Percentiles rank a stretch among this genome's conserved stretches.
These are phyloP conservation scores for Melanotus villosus DNA, from an alignment of 2,888 invertebrate species.

Conservation along the genomic window DNA sequence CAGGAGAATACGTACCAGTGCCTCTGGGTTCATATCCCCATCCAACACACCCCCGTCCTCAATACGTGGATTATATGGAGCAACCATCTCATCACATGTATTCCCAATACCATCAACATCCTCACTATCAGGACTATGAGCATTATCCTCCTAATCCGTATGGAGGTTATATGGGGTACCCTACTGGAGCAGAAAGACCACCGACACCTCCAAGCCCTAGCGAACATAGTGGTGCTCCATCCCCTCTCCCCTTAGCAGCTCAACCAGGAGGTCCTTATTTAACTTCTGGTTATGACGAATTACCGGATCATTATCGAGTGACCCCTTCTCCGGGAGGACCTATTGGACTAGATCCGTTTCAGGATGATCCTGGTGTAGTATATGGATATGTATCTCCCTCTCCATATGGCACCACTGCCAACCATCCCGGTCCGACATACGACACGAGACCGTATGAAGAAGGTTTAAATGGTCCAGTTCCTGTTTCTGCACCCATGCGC, in stretches of 20 bases:
- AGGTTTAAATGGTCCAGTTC: conserved; percentile 69
- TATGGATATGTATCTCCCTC: conserved; percentile 78
- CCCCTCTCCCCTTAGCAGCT: conserved; percentile 68
- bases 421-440: conserved; percentile 67
- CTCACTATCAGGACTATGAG: conserved; percentile 74
- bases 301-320: conserved; percentile 75
- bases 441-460: conserved; percentile 71
- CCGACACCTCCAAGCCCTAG: conserved; percentile 73
- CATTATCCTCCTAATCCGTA: conserved; percentile 71
- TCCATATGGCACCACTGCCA: conserved; percentile 72
- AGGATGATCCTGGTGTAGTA: conserved; percentile 75
- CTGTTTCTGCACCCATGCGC: conserved; percentile 71
- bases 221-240: conserved; percentile 72
- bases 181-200: conserved; percentile 67
- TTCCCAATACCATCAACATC: conserved; percentile 69
- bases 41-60: conserved; percentile 61
- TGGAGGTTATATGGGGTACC: conserved; percentile 68
- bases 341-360: conserved; percentile 75
- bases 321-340: conserved; percentile 76
- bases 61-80: conserved; percentile 70
- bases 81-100: conserved; percentile 68
- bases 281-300: conserved; percentile 78
- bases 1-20: conserved; percentile 71
- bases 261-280: conserved; percentile 70
- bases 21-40: conserved; percentile 68